Evolutionary conservation across 2,888 invertebrate species (phyloP), one percentile per base, ranked within the genome.

Genomic region (Sphaerophoria rueppellii): DNA sequence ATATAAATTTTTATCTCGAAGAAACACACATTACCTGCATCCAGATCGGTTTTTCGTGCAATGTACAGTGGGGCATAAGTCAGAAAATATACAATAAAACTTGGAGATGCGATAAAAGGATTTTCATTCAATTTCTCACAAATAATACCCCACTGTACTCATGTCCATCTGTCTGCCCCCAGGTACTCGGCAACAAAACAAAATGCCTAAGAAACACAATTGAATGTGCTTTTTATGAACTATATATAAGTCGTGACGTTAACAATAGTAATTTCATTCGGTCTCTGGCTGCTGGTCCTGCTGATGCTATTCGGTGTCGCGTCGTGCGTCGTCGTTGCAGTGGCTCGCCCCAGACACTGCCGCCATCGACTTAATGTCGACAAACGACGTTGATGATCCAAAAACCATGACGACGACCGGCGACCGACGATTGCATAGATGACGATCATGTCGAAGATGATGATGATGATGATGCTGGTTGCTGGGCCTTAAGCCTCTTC

Each of bases 241-340:
- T 80, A 75, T 63, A 80, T 69, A 79, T 75, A 75, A 80, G 52
- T 70, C 69, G 75, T 63, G 76, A 76, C 71, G 81, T 71, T 76
- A 72, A 60, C 67, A 37, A 67, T 76, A 60, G 76, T 82, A 60
- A 67, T 76, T 76, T 76, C 76, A 67, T 46, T 79, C 24, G 71
- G 14, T 48, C 34, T 54, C 32, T 32, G 48, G 9, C 32, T 37
- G 4, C 14, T 37, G 37, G n/a, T 34, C 43, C 40, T 11, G 12
- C 16, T 40, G 71, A 40, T 65, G 63, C 58, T 32, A 32, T 37
- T 7, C 24, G 9, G 14, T 46, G 46, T 11, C 35, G 7, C n/a
- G 24, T 24, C 24, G 24, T 24, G 24, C 24, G 24, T 24, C 24
- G 24, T 24, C 2, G 40, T 16, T 43, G n/a, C 46, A 35, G 16